These are phyloP conservation scores for Drosophila phalerata DNA, from an alignment of 2,888 invertebrate species.

Conservation along the genomic window DNA sequence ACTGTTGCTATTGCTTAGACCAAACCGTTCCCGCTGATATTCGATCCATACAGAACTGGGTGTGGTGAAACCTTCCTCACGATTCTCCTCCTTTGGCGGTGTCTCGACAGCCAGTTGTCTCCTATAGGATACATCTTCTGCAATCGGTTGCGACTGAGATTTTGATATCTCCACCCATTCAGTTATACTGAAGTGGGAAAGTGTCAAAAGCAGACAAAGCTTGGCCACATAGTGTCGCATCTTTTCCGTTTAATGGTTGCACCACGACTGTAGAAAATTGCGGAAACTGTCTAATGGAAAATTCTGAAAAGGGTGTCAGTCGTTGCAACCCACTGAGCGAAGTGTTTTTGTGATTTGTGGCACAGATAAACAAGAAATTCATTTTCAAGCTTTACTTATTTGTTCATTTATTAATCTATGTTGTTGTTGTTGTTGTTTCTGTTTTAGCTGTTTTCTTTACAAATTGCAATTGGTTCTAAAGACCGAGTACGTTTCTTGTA, in stretches of 20 bases:
- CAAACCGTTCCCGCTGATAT: conserved; percentile 83
- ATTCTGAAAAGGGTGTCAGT: conserved; percentile 61
- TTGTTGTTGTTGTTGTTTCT: conserved; percentile 27
- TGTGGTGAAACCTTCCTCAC: conserved; percentile 52
- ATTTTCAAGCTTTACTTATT: conserved; percentile 58
- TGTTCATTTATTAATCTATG: conserved; percentile 37
- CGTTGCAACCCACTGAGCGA: conserved; percentile 59
- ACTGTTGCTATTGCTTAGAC: conserved; percentile 50
- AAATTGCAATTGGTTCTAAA: conserved; percentile 58
- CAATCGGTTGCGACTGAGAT: conserved; percentile 34
- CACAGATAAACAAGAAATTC: conserved; percentile 29
- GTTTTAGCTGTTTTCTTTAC: conserved; percentile 43
- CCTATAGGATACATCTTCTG: background rate
- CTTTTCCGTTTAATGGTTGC: conserved; percentile 25
- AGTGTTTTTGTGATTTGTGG: conserved; percentile 15
- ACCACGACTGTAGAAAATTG: conserved; percentile 39
- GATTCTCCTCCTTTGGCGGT: conserved; percentile 7
- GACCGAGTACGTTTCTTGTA: conserved; percentile 37
- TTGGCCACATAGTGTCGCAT: conserved; percentile 44
- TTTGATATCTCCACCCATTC: conserved; percentile 69
- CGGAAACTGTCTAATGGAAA: conserved; percentile 8
- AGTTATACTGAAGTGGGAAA: conserved; percentile 26
- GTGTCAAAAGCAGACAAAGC: conserved; percentile 35
- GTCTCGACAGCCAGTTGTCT: conserved; percentile 10
- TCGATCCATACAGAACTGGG: conserved; percentile 83